phyloP scores from a whole-genome alignment of 2,888 invertebrate species.

The Epistrophella euchroma region DNA sequence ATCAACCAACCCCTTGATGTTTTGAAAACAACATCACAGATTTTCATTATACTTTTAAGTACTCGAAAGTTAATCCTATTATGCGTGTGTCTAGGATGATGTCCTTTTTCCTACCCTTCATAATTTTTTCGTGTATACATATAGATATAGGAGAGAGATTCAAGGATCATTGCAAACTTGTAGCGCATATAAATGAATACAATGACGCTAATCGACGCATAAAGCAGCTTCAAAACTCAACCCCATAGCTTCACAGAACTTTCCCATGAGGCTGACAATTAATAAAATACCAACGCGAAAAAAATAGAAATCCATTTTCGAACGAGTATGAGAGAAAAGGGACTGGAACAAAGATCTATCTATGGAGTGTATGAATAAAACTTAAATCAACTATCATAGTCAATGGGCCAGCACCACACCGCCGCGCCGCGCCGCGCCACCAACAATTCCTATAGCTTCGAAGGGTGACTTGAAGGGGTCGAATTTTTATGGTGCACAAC shows the following conservation, averaged over 20 bases:
- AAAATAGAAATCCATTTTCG: slow-evolving; percentile 61
- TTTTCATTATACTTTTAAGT: slow-evolving; percentile 68
- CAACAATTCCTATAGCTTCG: not conserved
- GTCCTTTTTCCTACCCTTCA: slow-evolving; percentile 46
- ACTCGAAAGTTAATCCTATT: slow-evolving; percentile 73
- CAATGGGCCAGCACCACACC: slow-evolving; percentile 20
- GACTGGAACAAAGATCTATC: slow-evolving; percentile 38
- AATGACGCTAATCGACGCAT: slow-evolving; percentile 83
- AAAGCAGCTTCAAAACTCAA: slow-evolving; percentile 75
- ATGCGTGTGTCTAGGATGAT: slow-evolving; percentile 70
- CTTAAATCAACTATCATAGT: slow-evolving; percentile 70
- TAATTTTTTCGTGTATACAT: slow-evolving; percentile 14
- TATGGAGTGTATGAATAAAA: slow-evolving; percentile 68
- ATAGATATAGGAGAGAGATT: not conserved
- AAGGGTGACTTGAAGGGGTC: slow-evolving; percentile 57
- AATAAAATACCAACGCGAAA: slow-evolving; percentile 67
- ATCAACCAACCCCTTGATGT: slow-evolving; percentile 62
- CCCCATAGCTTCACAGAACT: slow-evolving; percentile 41
- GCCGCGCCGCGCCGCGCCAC: not conserved
- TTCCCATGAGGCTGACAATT: slow-evolving; percentile 74
- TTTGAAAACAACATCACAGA: slow-evolving; percentile 70
- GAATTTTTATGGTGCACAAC: slow-evolving; percentile 73
- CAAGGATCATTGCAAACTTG: slow-evolving; percentile 66
- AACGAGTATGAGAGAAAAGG: not conserved
- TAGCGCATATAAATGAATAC: slow-evolving; percentile 77